These are phyloP conservation scores for Porites evermanni DNA, from an alignment of 92 coral and sea anemone species.

Conservation along the genomic window DNA sequence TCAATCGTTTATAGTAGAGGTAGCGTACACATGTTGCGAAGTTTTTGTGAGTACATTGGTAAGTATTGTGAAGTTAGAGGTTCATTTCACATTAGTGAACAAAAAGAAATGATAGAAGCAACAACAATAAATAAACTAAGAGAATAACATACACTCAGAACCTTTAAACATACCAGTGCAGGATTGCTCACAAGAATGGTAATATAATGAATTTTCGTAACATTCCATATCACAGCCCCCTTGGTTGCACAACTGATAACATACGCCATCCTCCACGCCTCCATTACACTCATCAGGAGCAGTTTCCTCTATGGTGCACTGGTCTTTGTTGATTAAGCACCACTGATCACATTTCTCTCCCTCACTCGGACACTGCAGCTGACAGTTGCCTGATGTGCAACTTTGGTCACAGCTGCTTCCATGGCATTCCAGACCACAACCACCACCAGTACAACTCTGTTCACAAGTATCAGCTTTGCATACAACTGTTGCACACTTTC, in stretches of 20 bases:
- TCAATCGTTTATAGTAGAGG: no score
- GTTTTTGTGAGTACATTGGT: no score
- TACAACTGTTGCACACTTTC: conserved; percentile 5
- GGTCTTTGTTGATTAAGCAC: conserved; percentile 31
- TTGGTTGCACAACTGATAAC: background rate
- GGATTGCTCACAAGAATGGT: conserved; percentile 20
- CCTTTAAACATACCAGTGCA: conserved; percentile 12
- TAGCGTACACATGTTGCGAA: no score
- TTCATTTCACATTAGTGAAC: no score
- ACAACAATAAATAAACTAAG: no score
- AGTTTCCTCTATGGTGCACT: conserved; percentile 9
- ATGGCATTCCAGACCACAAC: conserved; percentile 34
- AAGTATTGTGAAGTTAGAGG: no score
- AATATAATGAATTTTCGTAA: background rate
- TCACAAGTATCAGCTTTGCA: conserved; percentile 34
- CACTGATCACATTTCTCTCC: conserved; percentile 28
- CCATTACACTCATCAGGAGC: background rate
- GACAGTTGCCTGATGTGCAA: conserved; percentile 26
- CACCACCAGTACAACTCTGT: conserved; percentile 22
- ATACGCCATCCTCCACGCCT: background rate
- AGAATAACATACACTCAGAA: background rate
- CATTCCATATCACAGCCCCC: conserved; percentile 8
- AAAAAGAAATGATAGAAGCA: no score
- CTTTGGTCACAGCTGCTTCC: conserved; percentile 27
- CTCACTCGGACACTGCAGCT: conserved; percentile 5